Percentiles rank a stretch among this genome's conserved stretches.
Conservation (phyloP, 2,797 vertebrate species). For the Xiphorhynchus erythropygius region DNA sequence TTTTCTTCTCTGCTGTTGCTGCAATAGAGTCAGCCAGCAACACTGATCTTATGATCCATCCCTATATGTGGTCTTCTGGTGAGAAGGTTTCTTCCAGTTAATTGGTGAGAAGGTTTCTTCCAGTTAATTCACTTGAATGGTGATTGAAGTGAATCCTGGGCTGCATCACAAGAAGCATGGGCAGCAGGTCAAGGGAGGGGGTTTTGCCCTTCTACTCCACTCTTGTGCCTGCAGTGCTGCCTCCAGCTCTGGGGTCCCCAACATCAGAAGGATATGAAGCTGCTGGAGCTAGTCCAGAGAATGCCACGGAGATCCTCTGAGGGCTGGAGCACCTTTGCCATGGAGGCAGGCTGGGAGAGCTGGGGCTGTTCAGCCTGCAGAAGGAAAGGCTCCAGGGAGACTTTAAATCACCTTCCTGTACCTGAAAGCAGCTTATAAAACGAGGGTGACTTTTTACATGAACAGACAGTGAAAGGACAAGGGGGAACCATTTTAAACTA, state of each 20-base stretch:
- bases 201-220: background rate
- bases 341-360: background rate
- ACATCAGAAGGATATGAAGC: background rate
- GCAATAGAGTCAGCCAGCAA: background rate
- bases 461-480: background rate
- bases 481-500: background rate
- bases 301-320: background rate
- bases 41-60: background rate
- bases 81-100: background rate
- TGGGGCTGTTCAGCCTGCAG: background rate
- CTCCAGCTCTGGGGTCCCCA: background rate
- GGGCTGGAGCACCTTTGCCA: background rate
- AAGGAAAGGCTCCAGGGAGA: background rate
- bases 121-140: background rate
- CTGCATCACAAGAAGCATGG: background rate
- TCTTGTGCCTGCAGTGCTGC: background rate
- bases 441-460: background rate
- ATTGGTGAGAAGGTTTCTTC: background rate
- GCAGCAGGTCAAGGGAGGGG: background rate
- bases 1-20: background rate
- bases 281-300: background rate
- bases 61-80: background rate
- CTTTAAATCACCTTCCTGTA: background rate
- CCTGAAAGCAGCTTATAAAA: background rate
- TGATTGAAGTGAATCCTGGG: background rate